Evolutionary conservation across 2,888 invertebrate genomes (phyloP), one percentile per base, ranked within the genome.

Genomic region (Sinelater perroti): DNA sequence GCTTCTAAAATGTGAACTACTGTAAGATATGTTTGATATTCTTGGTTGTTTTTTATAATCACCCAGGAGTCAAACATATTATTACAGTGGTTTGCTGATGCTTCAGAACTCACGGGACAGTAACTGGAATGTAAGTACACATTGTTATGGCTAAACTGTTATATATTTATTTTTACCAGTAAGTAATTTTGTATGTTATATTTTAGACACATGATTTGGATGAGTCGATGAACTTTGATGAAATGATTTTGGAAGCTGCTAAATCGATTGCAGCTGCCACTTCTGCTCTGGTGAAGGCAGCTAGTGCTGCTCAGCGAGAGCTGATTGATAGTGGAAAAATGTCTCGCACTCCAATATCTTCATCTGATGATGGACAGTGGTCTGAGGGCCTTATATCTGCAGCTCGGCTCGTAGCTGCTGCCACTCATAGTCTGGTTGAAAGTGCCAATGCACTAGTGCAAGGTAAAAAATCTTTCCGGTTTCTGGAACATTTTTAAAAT

Each of bases 11-110:
- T 36, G 66, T 67, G 65, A 61, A 66, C 84, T 82, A 81, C 89
- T 83, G 87, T 91, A 81, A 97, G 97, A 98, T 98, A 98, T 98
- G 98, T 98, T 98, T 98, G 97, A 97, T 98, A 98, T 97, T 97
- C 97, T 98, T 98, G 98, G 97, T 98, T 97, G 95, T 93, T 84
- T 82, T 82, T 81, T 70, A 74, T 75, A 82, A 84, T 89, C 95
- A 93, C 95, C 97, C 97, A 89, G 93, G 93, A 95, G 93, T 95
- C 95, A 95, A 94, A 97, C 97, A 96, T 98, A 97, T 97, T 93
- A 91, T 89, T 89, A 92, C 83, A 85, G 93, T 85, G 85, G 82
- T 69, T 69, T 65, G 71, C 53, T 18, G 26, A 8, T 24, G 8
- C 57, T 47, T 36, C 49, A 10, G 24, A 20, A 11, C 10, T 21